Conservation (phyloP, 2,888 invertebrate genomes). For the Trachelus tabidus region DNA sequence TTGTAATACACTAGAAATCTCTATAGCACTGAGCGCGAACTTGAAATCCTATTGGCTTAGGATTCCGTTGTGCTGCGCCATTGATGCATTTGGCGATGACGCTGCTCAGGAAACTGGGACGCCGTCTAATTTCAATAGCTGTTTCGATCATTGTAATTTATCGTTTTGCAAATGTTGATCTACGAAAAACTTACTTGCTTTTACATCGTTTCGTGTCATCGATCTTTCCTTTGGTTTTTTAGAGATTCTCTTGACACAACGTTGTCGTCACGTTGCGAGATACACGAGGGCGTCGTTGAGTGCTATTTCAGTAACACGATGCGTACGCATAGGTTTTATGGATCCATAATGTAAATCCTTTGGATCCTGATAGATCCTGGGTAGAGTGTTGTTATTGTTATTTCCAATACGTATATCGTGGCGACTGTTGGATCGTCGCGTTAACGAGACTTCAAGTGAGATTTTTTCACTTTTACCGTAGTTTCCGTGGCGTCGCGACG, state of each 20-base stretch:
- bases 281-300: not conserved
- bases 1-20: not conserved
- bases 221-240: not conserved
- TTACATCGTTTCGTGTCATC: not conserved
- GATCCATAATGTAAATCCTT: not conserved
- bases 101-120: not conserved
- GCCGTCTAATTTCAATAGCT: not conserved
- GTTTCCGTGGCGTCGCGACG: not conserved
- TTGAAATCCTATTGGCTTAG: not conserved
- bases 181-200: not conserved
- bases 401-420: not conserved
- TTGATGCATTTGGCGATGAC: not conserved
- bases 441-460: not conserved
- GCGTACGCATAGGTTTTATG: not conserved
- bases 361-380: not conserved
- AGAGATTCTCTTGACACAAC: not conserved
- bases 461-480: not conserved
- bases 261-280: not conserved
- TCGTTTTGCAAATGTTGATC: not conserved
- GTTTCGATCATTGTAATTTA: not conserved
- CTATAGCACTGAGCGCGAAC: not conserved
- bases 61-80: not conserved
- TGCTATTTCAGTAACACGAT: not conserved
- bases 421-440: no score
- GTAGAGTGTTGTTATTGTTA: not conserved